Base-by-base conservation (phyloP, 2,888 invertebrate species). In the Drosophila ezoana region DNA sequence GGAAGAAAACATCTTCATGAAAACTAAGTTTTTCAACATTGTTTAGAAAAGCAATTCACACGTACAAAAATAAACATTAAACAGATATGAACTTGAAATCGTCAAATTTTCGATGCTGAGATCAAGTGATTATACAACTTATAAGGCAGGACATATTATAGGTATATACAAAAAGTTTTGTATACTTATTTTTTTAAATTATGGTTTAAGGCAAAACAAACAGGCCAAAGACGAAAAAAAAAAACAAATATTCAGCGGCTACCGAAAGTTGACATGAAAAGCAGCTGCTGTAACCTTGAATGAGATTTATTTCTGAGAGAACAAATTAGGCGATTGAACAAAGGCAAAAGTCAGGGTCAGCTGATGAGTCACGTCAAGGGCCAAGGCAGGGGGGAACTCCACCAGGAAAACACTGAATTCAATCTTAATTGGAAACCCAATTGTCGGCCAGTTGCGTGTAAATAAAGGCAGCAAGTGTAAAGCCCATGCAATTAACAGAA, bases 391-490 rank as follows among this genome's bases (percentile, higher is more conserved):
- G n/a, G n/a, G 44, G 48, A 45, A 51, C 38, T 35, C 40, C 18
- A 35, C 16, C 16, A 43, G 32, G 23, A 18, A 44, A 37, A 45
- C 18, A 35, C 1, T 2, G 13, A 43, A 58, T 35, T 61, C 47
- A 62, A 54, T 80, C 16, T 37, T 16, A 37, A 72, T 47, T 38
- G 16, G 9, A 49, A 35, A 49, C 40, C 11, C 20, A 37, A 59
- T 51, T n/a, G 18, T 18, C 28, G 23, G 13, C 33, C 37, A 45
- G 23, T 77, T 65, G 83, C 83, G 74, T 86, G 88, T 10, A 28
- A 16, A 35, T 37, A 10, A 45, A 72, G 52, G 32, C 43, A 33
- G 32, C 13, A 66, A 58, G 45, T 53, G 49, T 61, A 62, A 56
- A 63, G 64, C 41, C 65, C 66, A 54, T 41, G 47, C 74, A 72